Conservation (phyloP, 2,797 vertebrate genomes). For the Ammospiza maritima region DNA sequence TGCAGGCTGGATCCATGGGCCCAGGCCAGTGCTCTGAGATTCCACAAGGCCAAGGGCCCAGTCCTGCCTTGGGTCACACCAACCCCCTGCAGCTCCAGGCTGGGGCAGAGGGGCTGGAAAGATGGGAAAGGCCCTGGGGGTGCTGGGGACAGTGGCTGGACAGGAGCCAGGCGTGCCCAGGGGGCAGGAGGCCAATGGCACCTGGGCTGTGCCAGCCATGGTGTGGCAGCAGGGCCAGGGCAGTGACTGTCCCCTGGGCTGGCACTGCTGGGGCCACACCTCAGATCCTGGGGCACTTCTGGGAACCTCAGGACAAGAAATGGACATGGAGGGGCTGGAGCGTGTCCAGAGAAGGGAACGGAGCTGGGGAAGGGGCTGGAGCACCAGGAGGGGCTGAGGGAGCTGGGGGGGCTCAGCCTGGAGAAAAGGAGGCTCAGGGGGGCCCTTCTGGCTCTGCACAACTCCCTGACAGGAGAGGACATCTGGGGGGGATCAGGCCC, state of each 20-base stretch:
- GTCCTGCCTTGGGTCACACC: neutral
- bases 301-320: neutral
- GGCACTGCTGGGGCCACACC: neutral
- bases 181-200: neutral
- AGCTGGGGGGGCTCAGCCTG: neutral
- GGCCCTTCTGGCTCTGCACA: neutral
- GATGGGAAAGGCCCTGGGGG: neutral
- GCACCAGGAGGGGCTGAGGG: neutral
- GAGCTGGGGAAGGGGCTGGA: neutral
- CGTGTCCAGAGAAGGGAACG: neutral
- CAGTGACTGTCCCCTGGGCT: neutral
- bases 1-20: neutral
- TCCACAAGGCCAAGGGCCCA: fast-evolving
- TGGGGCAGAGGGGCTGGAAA: neutral
- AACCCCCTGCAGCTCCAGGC: neutral
- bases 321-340: neutral
- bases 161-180: neutral
- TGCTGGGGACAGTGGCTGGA: neutral
- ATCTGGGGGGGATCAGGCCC: neutral
- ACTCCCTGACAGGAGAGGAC: neutral
- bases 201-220: neutral
- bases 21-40: neutral
- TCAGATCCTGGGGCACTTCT: neutral
- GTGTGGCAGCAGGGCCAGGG: neutral
- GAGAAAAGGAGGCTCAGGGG: neutral